A percentile compares a stretch with the other conserved stretches of the same genome.
Evolutionary conservation across 1,140 invertebrate species (phyloP).

Genomic region (Trichomalopsis sarcophagae): DNA sequence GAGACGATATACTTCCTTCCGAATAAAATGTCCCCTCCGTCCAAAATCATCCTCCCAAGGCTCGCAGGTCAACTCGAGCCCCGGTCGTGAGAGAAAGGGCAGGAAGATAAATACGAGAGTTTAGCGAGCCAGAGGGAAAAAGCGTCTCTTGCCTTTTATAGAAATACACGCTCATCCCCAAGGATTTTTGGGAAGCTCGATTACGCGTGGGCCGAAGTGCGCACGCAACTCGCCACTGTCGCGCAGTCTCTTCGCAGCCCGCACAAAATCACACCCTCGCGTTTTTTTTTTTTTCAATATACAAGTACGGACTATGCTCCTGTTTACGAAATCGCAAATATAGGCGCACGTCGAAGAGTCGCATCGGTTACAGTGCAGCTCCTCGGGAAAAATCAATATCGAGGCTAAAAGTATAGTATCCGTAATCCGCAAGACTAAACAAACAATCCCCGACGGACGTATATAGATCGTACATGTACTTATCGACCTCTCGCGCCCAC

Average conservation of each 20-base stretch:
- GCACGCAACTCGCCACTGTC: not conserved
- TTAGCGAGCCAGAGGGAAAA: not conserved
- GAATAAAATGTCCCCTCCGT: not conserved
- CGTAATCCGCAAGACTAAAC: not conserved
- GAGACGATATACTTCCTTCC: too few species aligned
- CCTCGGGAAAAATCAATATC: not conserved
- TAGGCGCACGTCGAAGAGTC: not conserved
- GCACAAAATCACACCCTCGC: not conserved
- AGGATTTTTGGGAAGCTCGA: not conserved
- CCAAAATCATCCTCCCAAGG: not conserved
- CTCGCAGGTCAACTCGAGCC: too few species aligned
- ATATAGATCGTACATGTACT: not conserved
- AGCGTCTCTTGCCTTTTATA: not conserved
- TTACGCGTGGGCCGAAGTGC: slow-evolving; percentile 6
- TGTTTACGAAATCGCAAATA: not conserved
- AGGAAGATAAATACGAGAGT: slow-evolving; percentile 25
- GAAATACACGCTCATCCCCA: not conserved
- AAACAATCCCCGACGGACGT: not conserved
- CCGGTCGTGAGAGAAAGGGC: not conserved
- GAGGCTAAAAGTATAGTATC: not conserved
- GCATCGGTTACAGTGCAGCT: not conserved
- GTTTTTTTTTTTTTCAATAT: not conserved
- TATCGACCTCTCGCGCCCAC: not conserved
- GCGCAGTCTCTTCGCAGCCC: not conserved
- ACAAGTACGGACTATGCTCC: not conserved